phyloP scores from a whole-genome alignment of 2,113 vertebrate species.

The Electrona antarctica region DNA sequence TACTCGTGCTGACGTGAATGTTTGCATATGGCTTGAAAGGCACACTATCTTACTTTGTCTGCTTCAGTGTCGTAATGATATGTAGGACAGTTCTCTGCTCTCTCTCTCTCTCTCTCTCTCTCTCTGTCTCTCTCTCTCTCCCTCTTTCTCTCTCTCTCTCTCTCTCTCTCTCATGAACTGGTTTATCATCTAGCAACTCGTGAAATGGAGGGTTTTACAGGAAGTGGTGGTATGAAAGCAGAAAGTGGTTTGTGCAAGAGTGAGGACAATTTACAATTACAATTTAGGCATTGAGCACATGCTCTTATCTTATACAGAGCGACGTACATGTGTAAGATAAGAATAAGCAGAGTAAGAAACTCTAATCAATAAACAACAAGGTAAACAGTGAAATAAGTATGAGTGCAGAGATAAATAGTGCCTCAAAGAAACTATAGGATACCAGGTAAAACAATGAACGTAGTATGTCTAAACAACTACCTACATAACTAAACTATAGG shows the following conservation, averaged over 20 bases:
- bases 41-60: constrained; percentile 11
- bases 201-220: neutral
- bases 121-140: constrained; percentile 8
- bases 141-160: constrained; percentile 12
- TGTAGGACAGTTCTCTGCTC: constrained; percentile 3
- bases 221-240: constrained; percentile 7
- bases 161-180: constrained; percentile 25
- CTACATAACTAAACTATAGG: no score
- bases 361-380: no score
- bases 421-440: no score
- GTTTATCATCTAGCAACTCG: constrained; percentile 27
- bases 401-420: no score
- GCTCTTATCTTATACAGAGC: no score
- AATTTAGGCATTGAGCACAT: no score
- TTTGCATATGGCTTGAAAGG: constrained; percentile 22
- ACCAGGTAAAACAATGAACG: no score
- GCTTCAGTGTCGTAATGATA: constrained; percentile 28
- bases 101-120: constrained; percentile 17
- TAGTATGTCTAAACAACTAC: no score
- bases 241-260: neutral
- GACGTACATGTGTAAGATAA: no score
- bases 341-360: no score
- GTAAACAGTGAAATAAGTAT: no score
- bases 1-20: constrained; percentile 14
- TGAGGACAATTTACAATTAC: no score